Conservation (phyloP, 2,113 vertebrate genomes). For the Steatornis caripensis region DNA sequence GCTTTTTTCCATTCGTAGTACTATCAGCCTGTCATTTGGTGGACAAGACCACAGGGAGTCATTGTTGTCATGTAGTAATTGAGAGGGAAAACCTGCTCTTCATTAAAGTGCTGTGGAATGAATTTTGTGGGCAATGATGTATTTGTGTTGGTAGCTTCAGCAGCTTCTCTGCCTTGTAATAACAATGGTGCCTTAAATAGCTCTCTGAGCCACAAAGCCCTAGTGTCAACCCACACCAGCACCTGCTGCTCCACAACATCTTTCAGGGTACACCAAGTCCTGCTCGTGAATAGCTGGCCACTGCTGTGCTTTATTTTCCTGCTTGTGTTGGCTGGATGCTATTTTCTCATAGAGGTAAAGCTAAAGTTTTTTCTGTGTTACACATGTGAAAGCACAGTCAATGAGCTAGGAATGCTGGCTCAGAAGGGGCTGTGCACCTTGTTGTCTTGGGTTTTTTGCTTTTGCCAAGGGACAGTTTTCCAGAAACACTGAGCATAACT, state of each 20-base stretch:
- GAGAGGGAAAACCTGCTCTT: neutral
- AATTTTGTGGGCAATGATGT: neutral
- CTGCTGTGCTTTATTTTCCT: neutral
- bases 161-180: neutral
- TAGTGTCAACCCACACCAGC: neutral
- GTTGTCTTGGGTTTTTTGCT: neutral
- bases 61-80: neutral
- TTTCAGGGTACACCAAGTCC: neutral
- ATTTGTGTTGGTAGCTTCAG: neutral
- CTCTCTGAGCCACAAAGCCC: neutral
- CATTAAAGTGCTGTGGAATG: constrained; percentile 8
- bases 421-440: neutral
- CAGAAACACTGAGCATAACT: neutral
- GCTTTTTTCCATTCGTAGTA: neutral
- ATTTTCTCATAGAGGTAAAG: neutral
- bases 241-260: neutral
- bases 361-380: neutral
- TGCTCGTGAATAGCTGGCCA: neutral
- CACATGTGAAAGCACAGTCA: neutral
- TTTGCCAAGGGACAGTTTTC: neutral
- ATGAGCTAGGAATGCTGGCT: neutral
- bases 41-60: neutral
- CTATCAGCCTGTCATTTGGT: neutral
- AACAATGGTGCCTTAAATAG: neutral
- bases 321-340: neutral